Base-by-base conservation (phyloP, 2,888 invertebrate genomes). In the Exephanes ischioxanthus region DNA sequence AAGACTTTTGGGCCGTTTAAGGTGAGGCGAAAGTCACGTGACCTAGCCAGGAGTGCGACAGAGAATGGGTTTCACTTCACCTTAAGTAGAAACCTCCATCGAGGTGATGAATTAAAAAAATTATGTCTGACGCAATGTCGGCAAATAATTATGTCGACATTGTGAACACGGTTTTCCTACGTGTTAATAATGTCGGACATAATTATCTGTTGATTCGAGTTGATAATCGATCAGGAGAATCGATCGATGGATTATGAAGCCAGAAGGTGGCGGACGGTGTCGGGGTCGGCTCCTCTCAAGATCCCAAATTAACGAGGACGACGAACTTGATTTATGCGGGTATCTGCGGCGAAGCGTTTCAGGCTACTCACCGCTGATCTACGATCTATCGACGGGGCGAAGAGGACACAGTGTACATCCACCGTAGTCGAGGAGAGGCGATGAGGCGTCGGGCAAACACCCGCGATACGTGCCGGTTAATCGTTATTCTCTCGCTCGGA, bases 401-500 rank as follows among this genome's bases (percentile, higher is more conserved):
- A 37, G 71, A 26, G 51, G 53, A 14, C n/a, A 71, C 11, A 58
- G 41, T 45, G n/a, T 37, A 41, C 53, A 55, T 37, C 61, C 37
- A 33, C 19, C 33, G 37, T 45, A 58, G 53, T 19, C 45, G 63
- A 33, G 33, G 30, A 30, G 73, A 30, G 66, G 16, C 83, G 71
- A 63, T 33, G 75, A 80, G 82, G 85, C 73, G 83, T 83, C 88
- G 85, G 81, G 87, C 88, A 89, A 89, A 91, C 90, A 91, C 89
- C 89, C 91, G 89, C 90, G 88, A 90, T 87, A 86, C 82, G 85
- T 85, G 78, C 83, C 87, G 90, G 91, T 92, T 92, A 91, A 92
- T 92, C 92, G 92, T 91, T 92, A 92, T 85, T 85, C 92, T 92
- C 92, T 90, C 91, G 91, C 87, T 90, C 90, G 89, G 91, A 89